phyloP scores from a whole-genome alignment of 2,113 vertebrate species.

The Puntigrus tetrazona region DNA sequence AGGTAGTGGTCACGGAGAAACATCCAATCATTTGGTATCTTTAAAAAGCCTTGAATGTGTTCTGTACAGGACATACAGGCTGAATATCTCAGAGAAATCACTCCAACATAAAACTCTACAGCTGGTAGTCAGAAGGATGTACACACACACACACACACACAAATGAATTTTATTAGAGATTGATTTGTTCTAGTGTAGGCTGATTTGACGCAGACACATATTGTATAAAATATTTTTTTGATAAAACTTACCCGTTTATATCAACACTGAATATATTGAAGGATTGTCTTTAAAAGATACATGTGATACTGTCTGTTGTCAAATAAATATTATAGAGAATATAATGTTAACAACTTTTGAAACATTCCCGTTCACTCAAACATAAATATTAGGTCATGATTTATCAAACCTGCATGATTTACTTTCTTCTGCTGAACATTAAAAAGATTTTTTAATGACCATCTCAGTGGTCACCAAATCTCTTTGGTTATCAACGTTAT shows the following conservation, averaged over 20 bases:
- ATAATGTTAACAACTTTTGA: not conserved
- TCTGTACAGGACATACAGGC: no score
- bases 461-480: not conserved
- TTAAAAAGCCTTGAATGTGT: no score
- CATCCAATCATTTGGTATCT: no score
- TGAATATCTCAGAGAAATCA: no score
- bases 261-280: not conserved
- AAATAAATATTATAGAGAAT: not conserved
- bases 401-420: not conserved
- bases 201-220: not conserved
- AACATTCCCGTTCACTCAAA: not conserved
- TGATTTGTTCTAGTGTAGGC: not conserved
- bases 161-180: no score
- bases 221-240: not conserved
- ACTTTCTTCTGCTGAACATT: not conserved
- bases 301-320: not conserved
- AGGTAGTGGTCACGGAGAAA: no score
- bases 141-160: no score
- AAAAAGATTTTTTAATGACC: not conserved
- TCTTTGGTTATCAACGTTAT: not conserved
- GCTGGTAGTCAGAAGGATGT: no score
- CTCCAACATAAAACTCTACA: no score
- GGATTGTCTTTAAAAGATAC: not conserved
- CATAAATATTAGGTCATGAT: not conserved
- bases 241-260: not conserved